Evolutionary conservation across 2,113 vertebrate species (phyloP), one percentile per base, ranked within the genome.

Genomic region (Morone chrysops): DNA sequence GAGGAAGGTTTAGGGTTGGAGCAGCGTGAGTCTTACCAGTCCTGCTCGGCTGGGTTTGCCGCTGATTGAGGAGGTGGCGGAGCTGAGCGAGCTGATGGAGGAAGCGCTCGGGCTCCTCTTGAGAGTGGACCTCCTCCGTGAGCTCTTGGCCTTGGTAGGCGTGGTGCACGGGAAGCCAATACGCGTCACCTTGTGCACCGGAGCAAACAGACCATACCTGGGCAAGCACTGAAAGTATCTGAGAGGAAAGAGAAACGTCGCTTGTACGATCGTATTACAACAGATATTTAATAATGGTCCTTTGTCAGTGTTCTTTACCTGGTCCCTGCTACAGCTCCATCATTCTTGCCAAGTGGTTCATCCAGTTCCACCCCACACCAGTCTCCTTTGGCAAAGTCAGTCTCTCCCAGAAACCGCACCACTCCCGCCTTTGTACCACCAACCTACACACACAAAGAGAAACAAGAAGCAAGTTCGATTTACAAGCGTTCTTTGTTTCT

Each of bases 311-410:
- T 3, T 71, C 38, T 25, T 57, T 70, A 99, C 98, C 98, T 98
- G 18, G 97, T 97, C 79, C 98, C 98, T 60, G 98, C 97, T 5
- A 99, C 98, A 0, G 98, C 97, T 2, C 98, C 98, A 2, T 99
- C 98, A 0, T 99, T 99, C 94, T 99, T 99, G 5, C 98, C 98
- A 4, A 99, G 95, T 2, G 98, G 98, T 54, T 99, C 98, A 1
- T 99, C 98, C 48, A 99, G 92, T 62, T 99, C 98, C 18, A 99
- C 98, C 2, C 98, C 98, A 54, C 98, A 99, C 98, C 98, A 99
- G 0, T 98, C 97, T 20, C 98, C 98, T 84, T 99, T 99, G 20
- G 98, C 98, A 79, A 99, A 99, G 91, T 99, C 98, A 0, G 98
- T 98, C 87, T 99, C 97, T 14, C 98, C 98, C n/a, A 99, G 90